Conservation (phyloP, 2,888 invertebrate genomes). For the Xestobium rufovillosum region DNA sequence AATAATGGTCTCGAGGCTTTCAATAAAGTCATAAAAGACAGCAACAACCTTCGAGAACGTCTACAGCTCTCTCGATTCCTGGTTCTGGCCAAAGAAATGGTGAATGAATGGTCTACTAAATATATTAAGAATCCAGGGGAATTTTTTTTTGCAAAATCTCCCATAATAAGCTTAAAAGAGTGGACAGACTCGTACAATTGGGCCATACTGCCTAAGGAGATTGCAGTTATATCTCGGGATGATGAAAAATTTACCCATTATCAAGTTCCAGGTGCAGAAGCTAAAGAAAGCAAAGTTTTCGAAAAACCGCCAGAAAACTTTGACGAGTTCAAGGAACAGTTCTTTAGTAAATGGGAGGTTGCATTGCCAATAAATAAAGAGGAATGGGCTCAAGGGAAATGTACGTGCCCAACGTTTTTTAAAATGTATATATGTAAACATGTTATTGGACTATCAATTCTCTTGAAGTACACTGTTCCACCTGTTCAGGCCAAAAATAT, state of each 20-base stretch:
- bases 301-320: constrained; percentile 3
- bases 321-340: constrained; percentile 11
- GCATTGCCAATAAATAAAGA: constrained; percentile 10
- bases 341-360: constrained; percentile 9
- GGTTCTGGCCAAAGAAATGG: constrained; percentile 5
- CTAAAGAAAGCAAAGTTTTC: no score
- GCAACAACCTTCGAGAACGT: constrained; percentile 10
- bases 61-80: constrained; percentile 9
- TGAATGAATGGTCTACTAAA: constrained; percentile 9
- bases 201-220: no score
- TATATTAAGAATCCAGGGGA: constrained; percentile 3
- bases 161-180: no score
- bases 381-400: constrained; percentile 12
- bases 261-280: no score
- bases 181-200: constrained; percentile 11
- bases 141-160: no score
- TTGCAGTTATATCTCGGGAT: no score
- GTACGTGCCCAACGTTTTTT: constrained; percentile 11
- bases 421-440: constrained; percentile 10
- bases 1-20: constrained; percentile 12
- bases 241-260: no score
- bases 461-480: constrained; percentile 13
- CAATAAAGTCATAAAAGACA: constrained; percentile 11
- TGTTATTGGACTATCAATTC: constrained; percentile 16
- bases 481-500: constrained; percentile 15